Evolutionary conservation across 1,140 invertebrate species (phyloP).

Genomic region (Meteorus sp.): DNA sequence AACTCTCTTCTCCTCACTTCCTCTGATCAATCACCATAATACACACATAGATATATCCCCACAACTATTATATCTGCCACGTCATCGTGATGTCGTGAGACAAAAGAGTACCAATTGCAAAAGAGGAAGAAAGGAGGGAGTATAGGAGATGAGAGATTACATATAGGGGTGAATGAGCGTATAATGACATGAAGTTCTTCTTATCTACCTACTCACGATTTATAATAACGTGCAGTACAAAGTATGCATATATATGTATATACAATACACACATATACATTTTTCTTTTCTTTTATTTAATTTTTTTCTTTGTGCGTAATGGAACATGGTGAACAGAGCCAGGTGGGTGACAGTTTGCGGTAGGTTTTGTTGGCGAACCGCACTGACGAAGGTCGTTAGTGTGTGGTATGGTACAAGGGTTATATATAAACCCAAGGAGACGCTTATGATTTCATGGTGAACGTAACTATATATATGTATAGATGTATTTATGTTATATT

Average conservation of each 20-base stretch:
- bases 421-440: background rate
- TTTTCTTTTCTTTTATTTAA: too few species aligned
- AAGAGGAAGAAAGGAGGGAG: background rate
- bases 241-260: too few species aligned
- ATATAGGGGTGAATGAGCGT: background rate
- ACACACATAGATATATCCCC: too few species aligned
- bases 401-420: background rate
- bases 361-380: constrained; percentile 8
- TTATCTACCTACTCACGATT: background rate
- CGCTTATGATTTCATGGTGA: background rate
- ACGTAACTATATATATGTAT: background rate
- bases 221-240: background rate
- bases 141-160: background rate
- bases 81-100: too few species aligned
- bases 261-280: constrained; percentile 1
- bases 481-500: constrained; percentile 3
- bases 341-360: constrained; percentile 28
- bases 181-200: constrained; percentile 4
- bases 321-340: constrained; percentile 19
- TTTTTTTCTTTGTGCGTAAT: constrained; percentile 20
- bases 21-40: too few species aligned
- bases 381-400: constrained; percentile 25
- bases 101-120: too few species aligned
- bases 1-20: too few species aligned
- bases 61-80: too few species aligned